Conservation (phyloP, 2,888 invertebrate species). For the Caenorhabditis doughertyi region DNA sequence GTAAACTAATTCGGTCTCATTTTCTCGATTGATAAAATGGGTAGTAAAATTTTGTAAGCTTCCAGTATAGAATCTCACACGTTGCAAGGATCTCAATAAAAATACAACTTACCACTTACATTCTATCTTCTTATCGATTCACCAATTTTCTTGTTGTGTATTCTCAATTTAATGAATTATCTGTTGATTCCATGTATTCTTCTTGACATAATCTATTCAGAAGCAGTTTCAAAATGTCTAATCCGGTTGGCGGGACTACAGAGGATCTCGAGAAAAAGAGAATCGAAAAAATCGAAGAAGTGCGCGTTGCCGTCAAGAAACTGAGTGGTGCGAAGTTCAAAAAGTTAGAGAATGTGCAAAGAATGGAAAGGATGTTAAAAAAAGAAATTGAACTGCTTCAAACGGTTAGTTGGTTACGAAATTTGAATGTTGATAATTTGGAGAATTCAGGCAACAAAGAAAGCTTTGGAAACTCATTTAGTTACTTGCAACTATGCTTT, state of each 20-base stretch:
- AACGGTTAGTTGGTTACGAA: conserved; percentile 12
- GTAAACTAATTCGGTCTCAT: background rate
- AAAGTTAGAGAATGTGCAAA: conserved; percentile 24
- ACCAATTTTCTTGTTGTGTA: background rate
- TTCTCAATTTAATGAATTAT: background rate
- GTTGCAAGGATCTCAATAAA: conserved; percentile 19
- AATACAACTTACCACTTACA: background rate
- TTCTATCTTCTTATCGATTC: background rate
- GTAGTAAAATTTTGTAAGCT: background rate
- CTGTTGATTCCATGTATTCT: background rate
- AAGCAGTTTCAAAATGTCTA: background rate
- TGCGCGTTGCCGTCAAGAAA: conserved; percentile 3
- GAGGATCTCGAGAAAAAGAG: conserved; percentile 12
- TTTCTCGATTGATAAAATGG: background rate
- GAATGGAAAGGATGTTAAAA: conserved; percentile 18
- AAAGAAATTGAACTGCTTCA: conserved; percentile 33
- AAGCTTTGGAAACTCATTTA: conserved; percentile 54
- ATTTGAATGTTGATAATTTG: background rate
- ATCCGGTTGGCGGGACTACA: background rate
- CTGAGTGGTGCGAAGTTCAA: conserved; percentile 3
- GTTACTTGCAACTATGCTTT: conserved; percentile 66
- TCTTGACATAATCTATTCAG: background rate
- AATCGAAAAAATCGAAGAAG: conserved; percentile 25
- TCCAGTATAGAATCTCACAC: conserved; percentile 4
- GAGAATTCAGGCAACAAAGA: background rate